A percentile compares a stretch with the other conserved stretches of the same genome.
phyloP scores from a whole-genome alignment of 2,888 invertebrate genomes.

The Iphiclides podalirius region DNA sequence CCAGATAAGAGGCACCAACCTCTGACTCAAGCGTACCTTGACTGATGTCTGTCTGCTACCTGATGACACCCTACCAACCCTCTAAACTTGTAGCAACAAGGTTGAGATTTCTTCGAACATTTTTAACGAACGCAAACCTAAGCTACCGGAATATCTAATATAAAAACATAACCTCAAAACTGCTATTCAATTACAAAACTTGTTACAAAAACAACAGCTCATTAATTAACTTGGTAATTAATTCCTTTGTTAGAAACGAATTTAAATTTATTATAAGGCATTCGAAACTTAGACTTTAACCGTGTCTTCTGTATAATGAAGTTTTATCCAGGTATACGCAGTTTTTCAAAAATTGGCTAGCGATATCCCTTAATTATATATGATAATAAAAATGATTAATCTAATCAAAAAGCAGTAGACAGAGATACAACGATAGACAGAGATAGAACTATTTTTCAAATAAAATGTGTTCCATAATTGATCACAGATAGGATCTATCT shows the following conservation, averaged over 20 bases:
- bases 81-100: constrained; percentile 37
- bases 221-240: constrained; percentile 21
- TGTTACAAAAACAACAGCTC: constrained; percentile 10
- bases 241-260: constrained; percentile 17
- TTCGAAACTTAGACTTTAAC: too few species aligned
- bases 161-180: constrained; percentile 11
- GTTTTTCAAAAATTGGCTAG: too few species aligned
- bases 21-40: constrained; percentile 58
- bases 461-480: too few species aligned
- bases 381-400: too few species aligned
- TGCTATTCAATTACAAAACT: constrained; percentile 9
- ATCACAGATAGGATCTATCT: too few species aligned
- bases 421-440: too few species aligned
- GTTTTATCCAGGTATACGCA: too few species aligned
- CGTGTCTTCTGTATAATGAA: too few species aligned
- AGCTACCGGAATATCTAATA: constrained; percentile 17
- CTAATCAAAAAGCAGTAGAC: too few species aligned
- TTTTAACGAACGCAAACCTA: constrained; percentile 14
- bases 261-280: constrained; percentile 16
- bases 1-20: constrained; percentile 54
- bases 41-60: constrained; percentile 63
- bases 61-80: constrained; percentile 47
- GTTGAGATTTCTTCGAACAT: constrained; percentile 31
- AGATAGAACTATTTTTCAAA: too few species aligned
- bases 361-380: too few species aligned